Evolutionary conservation across 2,113 vertebrate species (phyloP), one percentile per base, ranked within the genome.

Genomic region (Procavia capensis): DNA sequence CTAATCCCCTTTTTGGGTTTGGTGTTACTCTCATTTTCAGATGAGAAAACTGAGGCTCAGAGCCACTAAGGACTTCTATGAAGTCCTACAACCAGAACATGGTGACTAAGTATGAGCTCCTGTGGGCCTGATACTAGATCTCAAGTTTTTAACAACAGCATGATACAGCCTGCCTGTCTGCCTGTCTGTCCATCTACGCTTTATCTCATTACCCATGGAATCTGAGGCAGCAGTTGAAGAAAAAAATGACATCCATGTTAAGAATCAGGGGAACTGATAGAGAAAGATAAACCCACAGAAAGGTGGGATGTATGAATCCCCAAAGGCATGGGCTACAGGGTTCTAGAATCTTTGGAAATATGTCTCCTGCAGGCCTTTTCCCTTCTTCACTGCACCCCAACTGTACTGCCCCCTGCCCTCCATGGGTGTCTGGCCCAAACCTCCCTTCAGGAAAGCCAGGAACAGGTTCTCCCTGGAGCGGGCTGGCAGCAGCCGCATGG

Each of bases 91-190:
- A 1, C 17, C 29, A 83, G 11, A 9, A 41, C 17, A 22, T 16
- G 25, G 6, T 3, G 0, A n/a, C 7, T 7, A 16, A 39, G 61
- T n/a, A 5, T 0, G 19, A n/a, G n/a, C 47, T 20, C 45, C 9
- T 0, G 4, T 16, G 0, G 3, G 3, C 22, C 11, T 34, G 43
- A 1, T 0, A 66, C 41, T 39, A 9, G 9, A 50, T 10, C 80
- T 47, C 47, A 41, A 6, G n/a, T 68, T 74, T 79, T 59, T 5
- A 7, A 0, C 92, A 34, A 16, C 34, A 3, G 34, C 8, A 3
- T 0, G 29, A 41, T 25, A 47, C 5, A 4, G 9, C 47, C 59
- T 25, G 45, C 39, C 64, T 29, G 57, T 6, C 76, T 1, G 14
- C 31, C 29, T 19, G 8, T n/a, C 61, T 5, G 0, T 39, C 66